These are phyloP conservation scores for Microtus pennsylvanicus DNA, from an alignment of 2,113 vertebrate genomes.

Conservation along the genomic window DNA sequence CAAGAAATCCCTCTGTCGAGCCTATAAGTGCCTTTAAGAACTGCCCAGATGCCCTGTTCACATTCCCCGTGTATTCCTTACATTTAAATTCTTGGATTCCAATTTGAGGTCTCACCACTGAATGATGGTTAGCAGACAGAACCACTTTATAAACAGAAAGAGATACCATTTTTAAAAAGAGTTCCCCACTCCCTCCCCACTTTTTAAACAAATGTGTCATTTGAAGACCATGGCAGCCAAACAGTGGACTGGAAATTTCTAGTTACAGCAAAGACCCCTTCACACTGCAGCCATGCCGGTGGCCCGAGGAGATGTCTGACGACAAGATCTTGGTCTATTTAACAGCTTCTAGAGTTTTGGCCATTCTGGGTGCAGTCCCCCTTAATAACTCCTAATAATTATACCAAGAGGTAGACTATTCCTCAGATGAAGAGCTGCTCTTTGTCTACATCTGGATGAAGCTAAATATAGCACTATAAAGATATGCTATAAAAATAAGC, in stretches of 20 bases:
- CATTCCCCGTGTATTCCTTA: not conserved
- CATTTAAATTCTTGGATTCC: not conserved
- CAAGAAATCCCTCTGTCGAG: not conserved
- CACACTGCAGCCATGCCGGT: no score
- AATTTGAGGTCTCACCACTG: constrained; percentile 3
- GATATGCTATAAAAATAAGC: not conserved
- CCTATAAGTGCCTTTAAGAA: not conserved
- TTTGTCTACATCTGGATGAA: not conserved
- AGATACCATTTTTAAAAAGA: not conserved
- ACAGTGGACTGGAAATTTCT: not conserved
- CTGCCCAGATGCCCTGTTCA: not conserved
- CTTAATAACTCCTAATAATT: not conserved
- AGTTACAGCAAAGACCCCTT: not conserved
- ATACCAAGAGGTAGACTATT: not conserved
- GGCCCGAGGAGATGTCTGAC: not conserved
- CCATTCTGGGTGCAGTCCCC: not conserved
- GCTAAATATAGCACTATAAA: not conserved
- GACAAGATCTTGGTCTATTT: not conserved
- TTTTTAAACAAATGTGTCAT: not conserved
- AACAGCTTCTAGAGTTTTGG: not conserved
- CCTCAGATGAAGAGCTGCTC: not conserved
- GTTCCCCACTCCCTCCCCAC: not conserved
- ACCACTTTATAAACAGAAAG: constrained; percentile 51
- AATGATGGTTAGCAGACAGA: constrained; percentile 32
- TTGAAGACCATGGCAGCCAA: not conserved